These are phyloP conservation scores for Pygoscelis antarcticus DNA, from an alignment of 2,113 vertebrate species.

Conservation along the genomic window DNA sequence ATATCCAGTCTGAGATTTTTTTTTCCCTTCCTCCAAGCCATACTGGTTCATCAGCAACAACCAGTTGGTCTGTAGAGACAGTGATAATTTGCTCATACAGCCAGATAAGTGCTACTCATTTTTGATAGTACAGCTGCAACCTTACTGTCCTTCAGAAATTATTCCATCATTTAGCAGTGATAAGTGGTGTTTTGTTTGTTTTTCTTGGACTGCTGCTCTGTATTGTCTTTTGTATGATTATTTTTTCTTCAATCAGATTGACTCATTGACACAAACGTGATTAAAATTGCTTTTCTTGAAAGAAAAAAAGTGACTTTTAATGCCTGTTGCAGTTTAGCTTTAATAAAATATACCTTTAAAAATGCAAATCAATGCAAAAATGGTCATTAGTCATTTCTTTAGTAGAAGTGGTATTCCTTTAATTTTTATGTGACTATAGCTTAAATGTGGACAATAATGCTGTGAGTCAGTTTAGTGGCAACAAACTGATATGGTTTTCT, in stretches of 20 bases:
- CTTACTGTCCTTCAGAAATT: neutral
- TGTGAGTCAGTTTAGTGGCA: neutral
- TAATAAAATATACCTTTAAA: neutral
- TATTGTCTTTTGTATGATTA: neutral
- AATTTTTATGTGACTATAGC: neutral
- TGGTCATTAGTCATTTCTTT: neutral
- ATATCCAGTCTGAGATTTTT: neutral
- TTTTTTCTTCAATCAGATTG: neutral
- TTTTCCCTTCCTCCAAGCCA: neutral
- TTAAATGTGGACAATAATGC: neutral
- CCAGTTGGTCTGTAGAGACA: neutral
- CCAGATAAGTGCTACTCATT: neutral
- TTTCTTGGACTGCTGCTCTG: neutral
- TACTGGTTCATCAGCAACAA: neutral
- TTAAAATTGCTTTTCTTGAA: neutral
- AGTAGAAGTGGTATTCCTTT: neutral
- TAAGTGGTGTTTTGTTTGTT: neutral
- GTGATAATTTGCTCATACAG: neutral
- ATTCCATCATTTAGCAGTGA: neutral
- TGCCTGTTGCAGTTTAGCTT: neutral
- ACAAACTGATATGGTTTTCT: neutral
- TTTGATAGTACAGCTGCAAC: neutral
- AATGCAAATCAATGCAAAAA: neutral
- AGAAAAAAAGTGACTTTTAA: neutral
- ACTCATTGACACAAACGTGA: neutral